Conservation (phyloP, 1,140 invertebrate species). For the Ericerus pela region DNA sequence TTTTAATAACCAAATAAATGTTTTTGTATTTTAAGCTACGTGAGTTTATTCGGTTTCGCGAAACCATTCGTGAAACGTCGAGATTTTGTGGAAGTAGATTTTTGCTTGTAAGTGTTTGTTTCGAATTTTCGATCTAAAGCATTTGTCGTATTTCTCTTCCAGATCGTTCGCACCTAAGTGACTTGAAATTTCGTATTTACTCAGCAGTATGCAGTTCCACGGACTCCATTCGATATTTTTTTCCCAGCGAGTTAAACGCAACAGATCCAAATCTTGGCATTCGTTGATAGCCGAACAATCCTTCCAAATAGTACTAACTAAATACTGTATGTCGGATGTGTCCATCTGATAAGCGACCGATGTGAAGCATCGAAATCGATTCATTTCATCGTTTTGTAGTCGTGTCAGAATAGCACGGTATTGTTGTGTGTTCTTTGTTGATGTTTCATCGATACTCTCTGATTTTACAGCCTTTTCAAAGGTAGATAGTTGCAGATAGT, state of each 20-base stretch:
- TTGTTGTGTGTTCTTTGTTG: too few relatives aligned
- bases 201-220: constrained; percentile 55
- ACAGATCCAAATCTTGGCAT: constrained; percentile 37
- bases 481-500: too few relatives aligned
- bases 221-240: constrained; percentile 45
- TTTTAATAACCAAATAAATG: too few relatives aligned
- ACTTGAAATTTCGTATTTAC: constrained; percentile 42
- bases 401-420: too few relatives aligned
- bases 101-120: constrained; percentile 17
- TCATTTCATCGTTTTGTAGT: too few relatives aligned
- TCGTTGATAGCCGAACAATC: constrained; percentile 47
- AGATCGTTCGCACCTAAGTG: constrained; percentile 34
- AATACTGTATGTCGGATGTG: constrained; percentile 40
- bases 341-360: too few relatives aligned
- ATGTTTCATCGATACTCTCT: too few relatives aligned
- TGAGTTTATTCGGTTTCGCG: too few relatives aligned
- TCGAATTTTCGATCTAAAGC: constrained; percentile 12
- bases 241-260: constrained; percentile 43
- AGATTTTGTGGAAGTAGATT: constrained; percentile 15
- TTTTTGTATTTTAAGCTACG: too few relatives aligned
- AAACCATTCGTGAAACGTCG: too few relatives aligned
- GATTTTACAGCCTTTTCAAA: too few relatives aligned
- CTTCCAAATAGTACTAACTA: constrained; percentile 50
- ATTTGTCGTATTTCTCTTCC: constrained; percentile 15
- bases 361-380: too few relatives aligned